Conservation (phyloP, 2,888 invertebrate species). For the Idaea aversata region DNA sequence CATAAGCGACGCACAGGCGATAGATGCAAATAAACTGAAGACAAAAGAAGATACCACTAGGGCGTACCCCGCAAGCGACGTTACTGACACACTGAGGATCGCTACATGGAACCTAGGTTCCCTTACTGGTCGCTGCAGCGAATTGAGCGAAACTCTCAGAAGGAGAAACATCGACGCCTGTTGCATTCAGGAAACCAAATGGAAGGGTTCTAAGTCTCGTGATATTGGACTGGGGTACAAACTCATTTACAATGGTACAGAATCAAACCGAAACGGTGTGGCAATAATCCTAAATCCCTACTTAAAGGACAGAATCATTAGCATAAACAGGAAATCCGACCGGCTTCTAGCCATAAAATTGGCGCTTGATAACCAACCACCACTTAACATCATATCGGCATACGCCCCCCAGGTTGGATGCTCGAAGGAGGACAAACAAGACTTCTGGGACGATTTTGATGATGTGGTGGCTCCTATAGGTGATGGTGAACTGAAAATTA, state of each 20-base stretch:
- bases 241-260: not conserved
- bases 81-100: slow-evolving; percentile 6
- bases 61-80: slow-evolving; percentile 30
- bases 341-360: not conserved
- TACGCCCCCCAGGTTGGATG: slow-evolving; percentile 12
- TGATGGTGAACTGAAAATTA: too few species aligned
- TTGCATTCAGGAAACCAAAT: slow-evolving; percentile 26
- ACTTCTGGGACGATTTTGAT: too few species aligned
- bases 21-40: too few species aligned
- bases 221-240: slow-evolving; percentile 18
- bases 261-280: not conserved
- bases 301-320: not conserved
- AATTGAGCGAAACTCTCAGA: not conserved
- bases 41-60: slow-evolving; percentile 7
- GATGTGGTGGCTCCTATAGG: too few species aligned
- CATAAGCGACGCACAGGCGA: slow-evolving; percentile 9
- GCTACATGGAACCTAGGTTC: slow-evolving; percentile 29
- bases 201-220: slow-evolving; percentile 24
- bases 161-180: slow-evolving; percentile 15
- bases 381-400: slow-evolving; percentile 13
- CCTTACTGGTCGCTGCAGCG: slow-evolving; percentile 10
- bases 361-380: slow-evolving; percentile 10
- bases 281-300: not conserved
- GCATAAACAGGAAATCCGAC: not conserved
- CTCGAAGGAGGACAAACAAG: too few species aligned